Percentiles rank a stretch among this genome's conserved stretches.
These are phyloP conservation scores for Erpobdella octoculata DNA, from an alignment of 2,888 invertebrate genomes.

Conservation along the genomic window DNA sequence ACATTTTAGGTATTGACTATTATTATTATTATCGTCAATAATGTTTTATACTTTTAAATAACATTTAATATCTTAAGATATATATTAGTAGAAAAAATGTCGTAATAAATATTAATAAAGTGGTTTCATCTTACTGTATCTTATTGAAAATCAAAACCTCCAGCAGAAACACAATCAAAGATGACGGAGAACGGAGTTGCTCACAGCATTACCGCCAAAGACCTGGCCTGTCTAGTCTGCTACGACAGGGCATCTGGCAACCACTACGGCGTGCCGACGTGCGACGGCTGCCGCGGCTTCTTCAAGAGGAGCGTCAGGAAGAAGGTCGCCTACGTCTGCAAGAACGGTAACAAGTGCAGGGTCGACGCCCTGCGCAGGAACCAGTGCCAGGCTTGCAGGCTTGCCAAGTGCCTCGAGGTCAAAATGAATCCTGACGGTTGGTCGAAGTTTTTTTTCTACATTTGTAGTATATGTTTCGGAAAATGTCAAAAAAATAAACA, in stretches of 20 bases:
- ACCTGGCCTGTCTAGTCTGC: conserved; percentile 55
- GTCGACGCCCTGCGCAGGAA: conserved; percentile 84
- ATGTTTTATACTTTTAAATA: neutral
- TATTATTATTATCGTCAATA: neutral
- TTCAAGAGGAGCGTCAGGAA: conserved; percentile 84
- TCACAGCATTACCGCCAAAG: conserved; percentile 30
- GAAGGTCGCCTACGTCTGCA: conserved; percentile 82
- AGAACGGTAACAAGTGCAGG: conserved; percentile 75
- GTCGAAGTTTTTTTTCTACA: conserved; percentile 42
- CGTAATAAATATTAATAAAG: too few species aligned
- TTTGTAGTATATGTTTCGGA: too few species aligned
- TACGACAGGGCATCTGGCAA: conserved; percentile 55
- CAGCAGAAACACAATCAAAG: neutral
- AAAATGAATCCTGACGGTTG: conserved; percentile 90
- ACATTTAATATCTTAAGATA: neutral
- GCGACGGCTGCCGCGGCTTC: conserved; percentile 68
- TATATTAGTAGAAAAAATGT: too few species aligned
- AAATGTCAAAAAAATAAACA: too few species aligned
- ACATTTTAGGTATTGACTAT: neutral
- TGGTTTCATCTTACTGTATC: too few species aligned
- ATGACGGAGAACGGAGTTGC: neutral
- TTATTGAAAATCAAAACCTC: neutral
- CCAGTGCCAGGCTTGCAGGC: conserved; percentile 87
- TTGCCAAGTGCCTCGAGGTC: conserved; percentile 78
- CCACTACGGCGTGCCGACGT: conserved; percentile 56